phyloP scores from a whole-genome alignment of 2,113 vertebrate genomes.

The Alces alces region DNA sequence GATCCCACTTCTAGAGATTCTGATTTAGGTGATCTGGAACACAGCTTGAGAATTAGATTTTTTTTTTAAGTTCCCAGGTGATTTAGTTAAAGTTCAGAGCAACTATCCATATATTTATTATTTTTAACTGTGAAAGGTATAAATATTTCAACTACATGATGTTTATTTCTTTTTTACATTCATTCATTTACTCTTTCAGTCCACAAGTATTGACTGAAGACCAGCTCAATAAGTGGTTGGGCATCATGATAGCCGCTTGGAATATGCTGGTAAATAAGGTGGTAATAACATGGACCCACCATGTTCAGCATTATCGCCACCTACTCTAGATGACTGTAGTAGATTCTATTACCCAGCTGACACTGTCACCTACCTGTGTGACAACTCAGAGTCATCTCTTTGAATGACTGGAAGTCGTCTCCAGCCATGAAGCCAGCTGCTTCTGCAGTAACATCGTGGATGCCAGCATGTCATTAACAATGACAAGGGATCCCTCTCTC shows the following conservation, averaged over 20 bases:
- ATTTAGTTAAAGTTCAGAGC: neutral
- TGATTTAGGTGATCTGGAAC: neutral
- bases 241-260: accelerated
- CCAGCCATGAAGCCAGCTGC: neutral
- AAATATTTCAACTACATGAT: neutral
- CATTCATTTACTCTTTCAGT: neutral
- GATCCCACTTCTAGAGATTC: neutral
- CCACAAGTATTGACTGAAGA: neutral
- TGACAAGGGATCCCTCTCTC: neutral
- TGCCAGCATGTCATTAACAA: neutral
- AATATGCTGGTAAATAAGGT: neutral
- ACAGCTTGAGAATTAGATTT: neutral
- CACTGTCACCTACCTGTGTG: neutral
- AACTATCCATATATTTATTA: neutral
- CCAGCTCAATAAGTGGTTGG: neutral
- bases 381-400: neutral
- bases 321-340: neutral
- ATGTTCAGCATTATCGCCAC: neutral
- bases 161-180: neutral
- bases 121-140: neutral
- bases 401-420: neutral
- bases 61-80: neutral
- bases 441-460: neutral
- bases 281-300: accelerated
- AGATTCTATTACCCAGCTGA: neutral